Percentiles rank a stretch among this genome's conserved stretches.
Conservation (phyloP, 2,113 vertebrate genomes). For the Caretta caretta region DNA sequence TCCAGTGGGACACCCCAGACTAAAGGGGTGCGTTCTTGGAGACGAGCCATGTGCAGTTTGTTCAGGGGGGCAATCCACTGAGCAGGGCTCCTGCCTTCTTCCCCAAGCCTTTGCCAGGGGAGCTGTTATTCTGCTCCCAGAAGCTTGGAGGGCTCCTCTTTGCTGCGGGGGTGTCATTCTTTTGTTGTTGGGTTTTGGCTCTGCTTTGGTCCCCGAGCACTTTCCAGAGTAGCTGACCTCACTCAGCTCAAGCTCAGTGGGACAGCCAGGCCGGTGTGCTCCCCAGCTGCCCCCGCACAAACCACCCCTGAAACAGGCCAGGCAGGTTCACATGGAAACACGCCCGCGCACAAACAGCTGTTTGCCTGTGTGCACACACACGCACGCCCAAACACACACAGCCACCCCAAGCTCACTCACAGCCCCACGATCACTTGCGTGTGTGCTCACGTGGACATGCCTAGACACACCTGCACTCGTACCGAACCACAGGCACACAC, state of each 20-base stretch:
- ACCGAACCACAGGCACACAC: neutral
- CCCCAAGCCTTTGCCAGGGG: neutral
- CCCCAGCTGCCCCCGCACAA: neutral
- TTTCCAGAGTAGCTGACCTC: neutral
- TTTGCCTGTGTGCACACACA: too few species aligned
- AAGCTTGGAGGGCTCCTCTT: neutral
- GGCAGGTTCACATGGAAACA: neutral
- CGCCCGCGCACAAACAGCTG: neutral
- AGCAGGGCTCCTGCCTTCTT: neutral
- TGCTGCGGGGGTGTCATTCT: too few species aligned
- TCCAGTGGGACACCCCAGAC: too few species aligned
- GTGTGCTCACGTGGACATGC: neutral
- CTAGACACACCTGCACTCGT: neutral
- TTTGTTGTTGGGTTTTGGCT: neutral
- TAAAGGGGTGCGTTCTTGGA: neutral
- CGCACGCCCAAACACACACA: neutral
- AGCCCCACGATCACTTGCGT: rapidly evolving
- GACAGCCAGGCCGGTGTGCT: too few species aligned
- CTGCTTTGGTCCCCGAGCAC: neutral
- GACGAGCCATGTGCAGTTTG: neutral
- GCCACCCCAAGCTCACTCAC: neutral
- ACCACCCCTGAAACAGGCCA: neutral
- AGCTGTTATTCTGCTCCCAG: neutral
- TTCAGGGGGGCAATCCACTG: neutral
- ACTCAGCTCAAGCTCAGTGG: neutral